Evolutionary conservation across 30 jellyfish, hydroid and myxozoan genomes (phyloP), one percentile per base, ranked within the genome.

Genomic region (Hydractinia symbiolongicarpus): DNA sequence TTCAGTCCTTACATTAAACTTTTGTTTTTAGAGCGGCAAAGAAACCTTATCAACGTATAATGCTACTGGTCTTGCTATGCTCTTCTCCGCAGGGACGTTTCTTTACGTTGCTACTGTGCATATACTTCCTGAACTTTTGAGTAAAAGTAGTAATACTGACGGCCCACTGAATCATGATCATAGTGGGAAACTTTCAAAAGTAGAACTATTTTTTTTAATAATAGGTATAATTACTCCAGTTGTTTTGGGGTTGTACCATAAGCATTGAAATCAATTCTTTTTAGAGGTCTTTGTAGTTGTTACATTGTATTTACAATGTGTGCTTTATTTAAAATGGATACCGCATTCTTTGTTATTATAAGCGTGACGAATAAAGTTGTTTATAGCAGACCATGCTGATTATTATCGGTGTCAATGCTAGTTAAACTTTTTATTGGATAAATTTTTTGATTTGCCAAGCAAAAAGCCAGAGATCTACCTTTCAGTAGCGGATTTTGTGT

Each of bases 101-200:
- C 83, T 93, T 54, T 93, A 93, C 78, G 98, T 93, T 55, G 98
- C 98, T n/a, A 93, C 98, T 5, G 98, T 93, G 6, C 98, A 93
- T 67, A 93, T 93, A 14, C 77, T 93, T 17, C 98, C 98, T 61
- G 98, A 93, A 54, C 83, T 93, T 64, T 61, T 67, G 50, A 50
- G 49, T 9, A 72, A 77, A 53, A 50, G 79, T 15, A n/a, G 7
- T 55, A 54, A 58, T 15, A 54, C 19, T 10, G 85, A 77, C 60
- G 79, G 55, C n/a, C n/a, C 85, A 17, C 8, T 74, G 83, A 74
- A 50, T 44, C 62, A 30, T n/a, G 54, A 53, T 4, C 79, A 77
- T 82, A 86, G 49, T 81, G 83, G 66, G 21, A 62, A 55, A 17
- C 79, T 93, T 55, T 54, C 95, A 6, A 81, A 86, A 61, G 19